Evolutionary conservation across 2,797 vertebrate species (phyloP), one percentile per base, ranked within the genome.

Genomic region (Rhadinocentrus ornatus): DNA sequence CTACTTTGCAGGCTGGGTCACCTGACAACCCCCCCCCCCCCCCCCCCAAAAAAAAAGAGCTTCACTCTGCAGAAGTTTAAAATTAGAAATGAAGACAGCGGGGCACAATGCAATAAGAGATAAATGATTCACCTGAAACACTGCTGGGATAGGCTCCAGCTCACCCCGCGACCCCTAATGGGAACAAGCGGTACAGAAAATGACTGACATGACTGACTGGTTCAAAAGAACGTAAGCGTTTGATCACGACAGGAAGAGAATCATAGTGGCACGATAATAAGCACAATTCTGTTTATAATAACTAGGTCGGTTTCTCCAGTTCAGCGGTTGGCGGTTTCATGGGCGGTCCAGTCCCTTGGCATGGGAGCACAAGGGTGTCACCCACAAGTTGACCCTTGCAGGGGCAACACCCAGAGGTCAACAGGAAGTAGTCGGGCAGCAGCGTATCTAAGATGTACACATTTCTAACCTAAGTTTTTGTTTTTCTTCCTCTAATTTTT

Each of bases 211-310:
- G n/a, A n/a, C n/a, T n/a, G n/a, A n/a, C n/a, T n/a, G 73, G 70
- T 91, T 92, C 85, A 88, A 83, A 91, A 80, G 57, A 82, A 78
- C 65, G 65, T 63, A 56, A 83, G 77, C 68, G 83, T 92, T 88
- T 89, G 83, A 92, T 87, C 86, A 75, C 71, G 77, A 90, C 85
- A 82, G 82, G 80, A 79, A 60, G 75, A 74, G 83, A 85, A 81
- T 84, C 86, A 57, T 74, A 76, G 86, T 61, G 80, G 85, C 85
- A 87, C 18, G 62, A 88, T 88, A 91, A 91, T 90, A 86, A 92
- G 87, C 87, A 89, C 63, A 80, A 88, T 77, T 81, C 87, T 84
- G 85, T 91, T 90, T 87, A 82, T 91, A 92, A 92, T 90, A 86
- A 83, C 68, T 61, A 61, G 77, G 72, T 92, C 73, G 78, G 85